phyloP scores from a whole-genome alignment of 2,797 vertebrate species.

The Gallirallus australis region DNA sequence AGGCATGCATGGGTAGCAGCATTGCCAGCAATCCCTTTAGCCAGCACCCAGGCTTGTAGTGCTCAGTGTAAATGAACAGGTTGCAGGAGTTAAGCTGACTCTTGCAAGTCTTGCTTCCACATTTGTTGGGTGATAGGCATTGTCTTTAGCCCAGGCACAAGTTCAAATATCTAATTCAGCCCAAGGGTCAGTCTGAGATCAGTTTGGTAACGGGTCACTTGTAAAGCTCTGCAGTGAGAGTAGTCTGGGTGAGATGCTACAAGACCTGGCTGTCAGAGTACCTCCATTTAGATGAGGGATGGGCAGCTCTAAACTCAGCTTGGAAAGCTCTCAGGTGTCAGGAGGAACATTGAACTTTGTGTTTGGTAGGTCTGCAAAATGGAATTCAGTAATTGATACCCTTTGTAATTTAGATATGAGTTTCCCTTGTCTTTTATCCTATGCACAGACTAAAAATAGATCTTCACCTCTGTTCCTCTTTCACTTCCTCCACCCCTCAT shows the following conservation, averaged over 20 bases:
- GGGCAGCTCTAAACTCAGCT: background rate
- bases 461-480: background rate
- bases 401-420: background rate
- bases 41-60: background rate
- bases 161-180: background rate
- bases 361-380: background rate
- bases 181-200: background rate
- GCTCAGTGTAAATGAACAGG: background rate
- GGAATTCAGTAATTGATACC: background rate
- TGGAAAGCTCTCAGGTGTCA: background rate
- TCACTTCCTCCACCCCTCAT: background rate
- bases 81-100: background rate
- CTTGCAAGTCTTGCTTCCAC: background rate
- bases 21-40: background rate
- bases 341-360: background rate
- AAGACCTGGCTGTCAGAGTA: background rate
- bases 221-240: background rate
- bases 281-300: background rate
- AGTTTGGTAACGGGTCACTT: rapidly evolving
- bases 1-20: background rate
- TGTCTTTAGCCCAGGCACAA: background rate
- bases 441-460: background rate
- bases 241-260: background rate
- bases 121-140: background rate
- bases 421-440: background rate